Conservation (phyloP, 92 coral and sea anemone species). For the Bergia puertoricense region DNA sequence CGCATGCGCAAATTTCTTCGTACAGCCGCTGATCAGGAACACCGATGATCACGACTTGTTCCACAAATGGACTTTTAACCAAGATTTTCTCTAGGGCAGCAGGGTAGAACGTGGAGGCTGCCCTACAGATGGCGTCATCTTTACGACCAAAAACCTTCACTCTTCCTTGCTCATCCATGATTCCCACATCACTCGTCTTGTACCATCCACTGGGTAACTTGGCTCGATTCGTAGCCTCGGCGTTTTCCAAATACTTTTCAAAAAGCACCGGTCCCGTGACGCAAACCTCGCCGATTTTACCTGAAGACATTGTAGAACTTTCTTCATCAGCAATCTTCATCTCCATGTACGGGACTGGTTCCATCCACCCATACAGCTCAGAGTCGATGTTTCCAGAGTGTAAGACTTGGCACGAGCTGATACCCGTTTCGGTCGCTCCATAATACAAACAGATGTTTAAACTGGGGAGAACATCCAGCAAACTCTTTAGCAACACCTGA, state of each 20-base stretch:
- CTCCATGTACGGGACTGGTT: constrained; percentile 33
- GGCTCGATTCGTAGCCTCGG: background rate
- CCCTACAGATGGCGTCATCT: constrained; percentile 47
- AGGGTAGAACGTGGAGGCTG: constrained; percentile 36
- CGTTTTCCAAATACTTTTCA: too few species aligned
- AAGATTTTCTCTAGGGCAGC: constrained; percentile 35
- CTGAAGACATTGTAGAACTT: background rate
- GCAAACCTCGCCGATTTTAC: constrained; percentile 4
- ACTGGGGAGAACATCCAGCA: constrained; percentile 20
- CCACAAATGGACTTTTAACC: constrained; percentile 28
- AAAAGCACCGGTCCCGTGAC: constrained; percentile 8
- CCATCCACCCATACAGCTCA: constrained; percentile 34
- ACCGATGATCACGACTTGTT: constrained; percentile 40
- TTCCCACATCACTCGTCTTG: constrained; percentile 36
- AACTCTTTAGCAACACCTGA: background rate
- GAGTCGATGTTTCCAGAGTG: constrained; percentile 9
- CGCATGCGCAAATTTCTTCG: constrained; percentile 60
- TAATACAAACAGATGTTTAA: background rate
- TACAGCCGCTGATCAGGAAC: constrained; percentile 55
- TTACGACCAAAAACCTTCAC: constrained; percentile 41
- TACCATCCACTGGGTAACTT: constrained; percentile 43
- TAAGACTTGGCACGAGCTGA: constrained; percentile 3
- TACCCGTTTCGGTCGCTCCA: constrained; percentile 37
- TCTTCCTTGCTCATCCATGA: constrained; percentile 38
- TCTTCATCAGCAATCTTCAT: constrained; percentile 39